A percentile compares a stretch with the other conserved stretches of the same genome.
phyloP scores from a whole-genome alignment of 2,797 vertebrate genomes.

The Crocidura indochinensis region DNA sequence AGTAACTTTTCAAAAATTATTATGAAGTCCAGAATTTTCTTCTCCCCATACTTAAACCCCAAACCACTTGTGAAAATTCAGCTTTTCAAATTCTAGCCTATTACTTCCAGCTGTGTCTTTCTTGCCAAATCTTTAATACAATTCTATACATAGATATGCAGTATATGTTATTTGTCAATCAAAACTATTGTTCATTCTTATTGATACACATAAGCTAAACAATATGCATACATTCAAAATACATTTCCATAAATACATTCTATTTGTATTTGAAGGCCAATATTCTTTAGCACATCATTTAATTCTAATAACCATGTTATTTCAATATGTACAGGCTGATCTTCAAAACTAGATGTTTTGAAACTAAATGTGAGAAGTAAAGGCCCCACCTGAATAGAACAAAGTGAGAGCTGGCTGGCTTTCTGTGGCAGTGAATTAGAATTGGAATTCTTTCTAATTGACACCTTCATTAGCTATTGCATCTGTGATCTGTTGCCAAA shows the following conservation, averaged over 20 bases:
- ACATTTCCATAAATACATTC: neutral
- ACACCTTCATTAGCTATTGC: conserved; percentile 51
- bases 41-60: conserved; percentile 85
- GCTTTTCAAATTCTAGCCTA: conserved; percentile 86
- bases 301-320: neutral
- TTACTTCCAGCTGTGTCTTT: conserved; percentile 89
- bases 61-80: conserved; percentile 89
- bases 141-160: neutral
- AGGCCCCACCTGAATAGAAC: neutral
- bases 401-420: conserved; percentile 19
- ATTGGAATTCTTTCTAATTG: conserved; percentile 26
- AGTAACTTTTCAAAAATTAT: conserved; percentile 88
- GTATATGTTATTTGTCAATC: conserved; percentile 78
- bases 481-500: conserved; percentile 59
- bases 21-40: conserved; percentile 88
- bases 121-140: conserved; percentile 79
- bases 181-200: conserved; percentile 60
- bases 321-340: neutral
- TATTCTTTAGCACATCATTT: neutral
- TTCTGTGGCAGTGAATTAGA: conserved; percentile 45
- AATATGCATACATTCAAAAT: neutral
- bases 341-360: conserved; percentile 36
- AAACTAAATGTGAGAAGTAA: neutral
- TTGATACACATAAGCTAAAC: neutral
- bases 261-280: too few species aligned